A percentile compares a stretch with the other conserved stretches of the same genome.
Conservation (phyloP, 2,888 invertebrate genomes). For the Frankliniella fusca region DNA sequence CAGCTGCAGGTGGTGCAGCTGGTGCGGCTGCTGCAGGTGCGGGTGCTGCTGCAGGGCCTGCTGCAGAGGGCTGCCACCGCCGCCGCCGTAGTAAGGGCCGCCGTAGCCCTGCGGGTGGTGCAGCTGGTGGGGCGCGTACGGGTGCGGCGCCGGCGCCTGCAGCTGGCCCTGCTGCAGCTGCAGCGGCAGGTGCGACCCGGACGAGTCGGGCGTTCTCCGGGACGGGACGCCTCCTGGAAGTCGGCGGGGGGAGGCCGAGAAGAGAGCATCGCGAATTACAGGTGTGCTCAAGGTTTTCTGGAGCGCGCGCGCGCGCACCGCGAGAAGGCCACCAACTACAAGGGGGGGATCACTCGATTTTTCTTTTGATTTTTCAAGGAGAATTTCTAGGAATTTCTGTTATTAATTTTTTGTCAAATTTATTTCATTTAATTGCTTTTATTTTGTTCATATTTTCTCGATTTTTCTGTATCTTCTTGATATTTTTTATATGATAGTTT, state of each 20-base stretch:
- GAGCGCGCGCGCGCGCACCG: not conserved
- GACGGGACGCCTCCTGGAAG: not conserved
- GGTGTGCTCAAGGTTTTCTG: not conserved
- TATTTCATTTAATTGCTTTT: no score
- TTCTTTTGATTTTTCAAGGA: not conserved
- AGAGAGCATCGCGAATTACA: not conserved
- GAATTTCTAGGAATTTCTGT: not conserved
- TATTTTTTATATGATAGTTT: no score
- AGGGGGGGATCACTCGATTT: not conserved
- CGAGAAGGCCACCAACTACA: not conserved
- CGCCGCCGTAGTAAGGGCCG: constrained; percentile 11
- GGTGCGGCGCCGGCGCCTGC: not conserved
- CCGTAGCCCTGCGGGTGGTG: constrained; percentile 4
- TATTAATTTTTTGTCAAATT: no score
- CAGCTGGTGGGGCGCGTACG: constrained; percentile 2
- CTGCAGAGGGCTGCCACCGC: not conserved
- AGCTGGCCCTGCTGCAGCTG: constrained; percentile 12
- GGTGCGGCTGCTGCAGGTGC: not conserved
- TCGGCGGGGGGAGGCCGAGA: not conserved
- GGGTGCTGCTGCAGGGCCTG: constrained; percentile 9
- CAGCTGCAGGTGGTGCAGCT: not conserved
- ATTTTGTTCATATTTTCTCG: no score
- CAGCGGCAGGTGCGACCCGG: not conserved
- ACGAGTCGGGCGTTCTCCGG: constrained; percentile 20
- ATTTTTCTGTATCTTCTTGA: no score